Base-by-base conservation (phyloP, 2,888 invertebrate genomes). In the Mythimna impura region DNA sequence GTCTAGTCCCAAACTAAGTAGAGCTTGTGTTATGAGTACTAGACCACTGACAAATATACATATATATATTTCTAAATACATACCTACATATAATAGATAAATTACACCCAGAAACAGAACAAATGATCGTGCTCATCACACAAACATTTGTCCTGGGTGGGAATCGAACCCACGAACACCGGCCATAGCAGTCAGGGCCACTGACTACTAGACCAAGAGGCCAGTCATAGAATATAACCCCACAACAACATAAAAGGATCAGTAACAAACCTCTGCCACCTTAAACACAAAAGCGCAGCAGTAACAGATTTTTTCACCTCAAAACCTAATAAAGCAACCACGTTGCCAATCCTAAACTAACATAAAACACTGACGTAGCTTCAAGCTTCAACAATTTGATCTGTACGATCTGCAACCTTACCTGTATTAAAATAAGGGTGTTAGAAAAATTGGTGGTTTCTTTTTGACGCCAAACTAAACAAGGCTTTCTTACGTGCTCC, bases 311-410 rank as follows among this genome's bases (percentile, higher is more conserved):
- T 81, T 84, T 85, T 85, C 84, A 87, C 89, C 85, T 87, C 82
- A 70, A 81, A 85, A 89, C 84, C 71, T 82, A 88, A 88, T 88
- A 87, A 88, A 86, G 81, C 78, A 79, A 54, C 82, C 68, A 82
- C 87, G 88, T 87, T 84, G 84, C 85, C 87, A 84, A 90, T 89
- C 91, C 90, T 90, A 88, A 89, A 86, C 89, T 86, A 90, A 91
- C 88, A 89, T 73, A 83, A 87, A 86, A 80, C 77, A 84, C 81
- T 85, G 84, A 85, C 82, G 73, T 70, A 80, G 71, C 78, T 71
- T 43, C 72, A 73, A 76, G 75, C 61, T 75, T 60, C 67, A 68
- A 17, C 66, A 76, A 65, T 72, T 54, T 54, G 63, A 69, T 72
- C 5, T 52, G 2, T 34, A 40, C 66, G 12, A 88, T 75, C 78